phyloP scores from a whole-genome alignment of 2,797 vertebrate species.

The Columba guinea region DNA sequence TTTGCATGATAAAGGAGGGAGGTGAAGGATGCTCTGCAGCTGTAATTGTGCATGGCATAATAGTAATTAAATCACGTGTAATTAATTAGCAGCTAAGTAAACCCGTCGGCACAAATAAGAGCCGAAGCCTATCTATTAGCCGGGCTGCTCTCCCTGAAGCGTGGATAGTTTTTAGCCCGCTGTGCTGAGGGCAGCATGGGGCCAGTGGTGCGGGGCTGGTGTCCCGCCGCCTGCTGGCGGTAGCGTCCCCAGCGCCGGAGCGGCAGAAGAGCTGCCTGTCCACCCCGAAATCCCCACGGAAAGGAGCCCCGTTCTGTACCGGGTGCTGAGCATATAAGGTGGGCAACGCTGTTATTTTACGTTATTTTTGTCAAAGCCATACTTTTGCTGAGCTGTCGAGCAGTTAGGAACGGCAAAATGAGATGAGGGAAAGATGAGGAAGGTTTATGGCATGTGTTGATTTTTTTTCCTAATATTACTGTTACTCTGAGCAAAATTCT shows the following conservation, averaged over 20 bases:
- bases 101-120: slow-evolving; percentile 4
- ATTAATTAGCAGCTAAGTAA: slow-evolving; percentile 69
- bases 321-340: rapidly evolving
- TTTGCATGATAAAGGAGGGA: slow-evolving; percentile 43
- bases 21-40: slow-evolving; percentile 21
- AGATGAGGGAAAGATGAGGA: neutral
- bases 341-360: too few species aligned
- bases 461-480: neutral
- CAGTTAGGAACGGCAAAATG: neutral
- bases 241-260: neutral
- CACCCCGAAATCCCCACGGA: neutral
- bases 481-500: neutral
- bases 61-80: slow-evolving; percentile 73
- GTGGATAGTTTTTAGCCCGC: neutral
- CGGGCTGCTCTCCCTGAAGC: neutral
- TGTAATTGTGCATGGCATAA: slow-evolving; percentile 57
- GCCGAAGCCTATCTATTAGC: neutral
- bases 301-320: neutral
- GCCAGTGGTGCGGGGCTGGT: neutral
- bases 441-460: too few species aligned
- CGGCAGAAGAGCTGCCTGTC: neutral
- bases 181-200: neutral
- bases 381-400: neutral
- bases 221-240: slow-evolving; percentile 48
- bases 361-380: neutral